These are phyloP conservation scores for Heteropelma amictum DNA, from an alignment of 2,888 invertebrate species.

Conservation along the genomic window DNA sequence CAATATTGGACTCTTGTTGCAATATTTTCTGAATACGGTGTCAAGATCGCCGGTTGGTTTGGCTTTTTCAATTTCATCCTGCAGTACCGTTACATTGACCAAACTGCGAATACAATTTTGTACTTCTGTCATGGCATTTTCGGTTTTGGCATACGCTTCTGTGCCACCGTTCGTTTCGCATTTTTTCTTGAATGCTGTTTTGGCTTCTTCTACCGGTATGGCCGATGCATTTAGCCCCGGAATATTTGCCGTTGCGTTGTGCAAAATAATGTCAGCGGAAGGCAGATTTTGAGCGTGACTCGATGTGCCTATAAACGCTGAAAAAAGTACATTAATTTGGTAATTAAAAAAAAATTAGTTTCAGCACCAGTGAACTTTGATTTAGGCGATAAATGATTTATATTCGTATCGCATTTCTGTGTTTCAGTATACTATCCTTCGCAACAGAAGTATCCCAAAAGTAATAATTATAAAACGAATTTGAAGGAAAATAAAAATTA, in stretches of 20 bases:
- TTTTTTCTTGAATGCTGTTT: constrained; percentile 82
- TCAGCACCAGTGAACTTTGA: too few species aligned
- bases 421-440: too few species aligned
- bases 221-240: constrained; percentile 67
- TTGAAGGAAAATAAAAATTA: too few species aligned
- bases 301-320: too few species aligned
- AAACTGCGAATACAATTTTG: constrained; percentile 81
- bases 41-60: constrained; percentile 85
- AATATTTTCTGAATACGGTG: constrained; percentile 87
- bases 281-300: too few species aligned
- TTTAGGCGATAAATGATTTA: too few species aligned
- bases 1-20: constrained; percentile 82
- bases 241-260: constrained; percentile 55
- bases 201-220: constrained; percentile 77
- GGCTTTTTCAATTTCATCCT: constrained; percentile 84
- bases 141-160: constrained; percentile 79
- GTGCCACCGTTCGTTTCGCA: constrained; percentile 84
- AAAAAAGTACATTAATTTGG: too few species aligned
- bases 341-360: too few species aligned
- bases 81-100: constrained; percentile 81
- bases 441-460: too few species aligned
- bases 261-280: constrained; percentile 55
- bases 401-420: too few species aligned
- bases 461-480: too few species aligned
- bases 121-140: constrained; percentile 77